Base-by-base conservation (phyloP, 2,113 vertebrate species). In the Donacobius atricapilla region DNA sequence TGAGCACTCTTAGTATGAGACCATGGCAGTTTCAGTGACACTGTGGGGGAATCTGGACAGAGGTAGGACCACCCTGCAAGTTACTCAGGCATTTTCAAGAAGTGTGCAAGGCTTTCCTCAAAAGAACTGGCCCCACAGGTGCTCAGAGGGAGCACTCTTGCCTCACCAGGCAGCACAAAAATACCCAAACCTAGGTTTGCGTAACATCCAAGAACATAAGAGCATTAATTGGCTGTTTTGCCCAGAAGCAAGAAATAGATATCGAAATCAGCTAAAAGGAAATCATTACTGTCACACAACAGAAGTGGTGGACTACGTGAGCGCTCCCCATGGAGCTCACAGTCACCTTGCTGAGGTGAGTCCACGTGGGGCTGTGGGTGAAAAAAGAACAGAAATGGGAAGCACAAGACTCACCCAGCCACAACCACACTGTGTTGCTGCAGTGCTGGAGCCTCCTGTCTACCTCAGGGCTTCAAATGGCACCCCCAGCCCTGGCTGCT, bases 221-320 rank as follows among this genome's bases (percentile, higher is more conserved):
- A 71, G 24, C 54, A 57, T 83, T 53, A 64, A 85, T 4, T 51
- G 12, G 44, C 56, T 53, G 14, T 48, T 89, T 44, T 89, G 78
- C 37, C 40, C 24, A 50, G 53, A 80, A 77, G 7, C 22, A 77
- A 77, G 45, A 68, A 79, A 53, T 3, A 79, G 12, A 2, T 48
- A 51, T 2, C 4, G 6, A 40, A 81, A 70, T 44, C 44, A 75
- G 23, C 44, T 35, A 23, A 60, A 69, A 89, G 72, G 15, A 89
- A 89, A 66, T 25, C 40, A 37, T 66, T 27, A 44, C 15, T n/a
- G 22, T 35, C 8, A 47, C 19, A 44, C 23, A 53, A 53, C 22
- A 68, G 16, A 39, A 45, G 27, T 0, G 3, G 7, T 4, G 21
- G 12, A 3, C 21, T 21, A 12, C 0, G 0, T 21, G 8, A 54